Evolutionary conservation across 2,888 invertebrate genomes (phyloP).

Genomic region (Sturmia bella): DNA sequence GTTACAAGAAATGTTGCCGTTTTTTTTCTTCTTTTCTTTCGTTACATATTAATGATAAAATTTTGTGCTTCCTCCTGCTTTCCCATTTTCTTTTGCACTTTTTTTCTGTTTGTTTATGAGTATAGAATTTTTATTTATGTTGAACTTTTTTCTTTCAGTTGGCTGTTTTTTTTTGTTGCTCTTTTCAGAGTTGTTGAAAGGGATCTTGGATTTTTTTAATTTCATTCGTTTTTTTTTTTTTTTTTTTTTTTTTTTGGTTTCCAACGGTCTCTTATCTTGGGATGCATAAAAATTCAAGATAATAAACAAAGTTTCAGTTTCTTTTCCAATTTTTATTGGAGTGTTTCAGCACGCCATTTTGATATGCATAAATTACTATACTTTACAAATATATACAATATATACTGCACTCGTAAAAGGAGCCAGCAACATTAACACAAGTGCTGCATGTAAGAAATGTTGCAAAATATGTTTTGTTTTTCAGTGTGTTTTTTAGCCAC

Average conservation of each 20-base stretch:
- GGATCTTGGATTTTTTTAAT: background rate
- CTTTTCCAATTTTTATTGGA: conserved; percentile 44
- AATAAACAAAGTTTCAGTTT: conserved; percentile 44
- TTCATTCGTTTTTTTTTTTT: background rate
- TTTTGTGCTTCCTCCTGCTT: conserved; percentile 2
- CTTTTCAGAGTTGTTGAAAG: conserved; percentile 21
- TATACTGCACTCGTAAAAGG: background rate
- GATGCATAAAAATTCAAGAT: conserved; percentile 44
- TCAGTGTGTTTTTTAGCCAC: background rate
- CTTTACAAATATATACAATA: conserved; percentile 9
- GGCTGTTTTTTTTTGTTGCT: background rate
- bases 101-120: conserved; percentile 12
- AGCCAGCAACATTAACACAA: conserved; percentile 22
- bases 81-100: background rate
- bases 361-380: conserved; percentile 49
- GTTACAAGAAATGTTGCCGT: conserved; percentile 4
- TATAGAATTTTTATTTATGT: conserved; percentile 35
- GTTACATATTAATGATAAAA: conserved; percentile 36
- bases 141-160: too few species aligned
- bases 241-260: conserved; percentile 5
- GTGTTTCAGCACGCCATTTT: conserved; percentile 30
- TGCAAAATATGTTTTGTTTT: conserved; percentile 8
- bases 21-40: conserved; percentile 15
- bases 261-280: conserved; percentile 23
- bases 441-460: conserved; percentile 24